A percentile compares a stretch with the other conserved stretches of the same genome.
Conservation (phyloP, 1,140 invertebrate genomes). For the Drosophila nigromelanica region DNA sequence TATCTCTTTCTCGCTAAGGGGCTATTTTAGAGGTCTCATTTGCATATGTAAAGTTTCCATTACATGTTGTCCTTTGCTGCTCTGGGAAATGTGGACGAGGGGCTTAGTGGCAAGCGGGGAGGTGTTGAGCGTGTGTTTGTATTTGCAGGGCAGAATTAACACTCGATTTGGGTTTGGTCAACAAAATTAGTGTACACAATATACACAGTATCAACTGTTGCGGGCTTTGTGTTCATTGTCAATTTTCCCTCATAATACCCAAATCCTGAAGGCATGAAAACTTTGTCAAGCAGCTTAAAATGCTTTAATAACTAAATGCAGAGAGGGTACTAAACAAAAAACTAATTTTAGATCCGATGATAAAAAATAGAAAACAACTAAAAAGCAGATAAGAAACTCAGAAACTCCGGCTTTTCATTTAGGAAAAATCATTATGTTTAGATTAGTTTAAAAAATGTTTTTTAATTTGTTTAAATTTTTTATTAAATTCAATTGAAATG, state of each 20-base stretch:
- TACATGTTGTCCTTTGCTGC: constrained; percentile 22
- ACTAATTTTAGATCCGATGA: not conserved
- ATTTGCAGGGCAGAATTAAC: constrained; percentile 21
- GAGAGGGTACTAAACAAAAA: not conserved
- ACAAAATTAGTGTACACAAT: constrained; percentile 34
- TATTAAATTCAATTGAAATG: no score
- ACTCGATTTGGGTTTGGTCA: constrained; percentile 36
- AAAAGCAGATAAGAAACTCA: no score
- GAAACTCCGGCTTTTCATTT: no score
- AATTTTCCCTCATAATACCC: not conserved
- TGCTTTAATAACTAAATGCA: not conserved
- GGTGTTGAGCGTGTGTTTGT: constrained; percentile 9
- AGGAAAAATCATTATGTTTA: no score
- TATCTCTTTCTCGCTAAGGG: not conserved
- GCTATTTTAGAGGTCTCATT: constrained; percentile 15
- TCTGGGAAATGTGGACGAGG: not conserved
- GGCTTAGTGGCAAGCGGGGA: not conserved
- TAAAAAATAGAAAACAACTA: not conserved
- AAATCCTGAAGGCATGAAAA: not conserved
- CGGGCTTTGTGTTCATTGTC: constrained; percentile 9
- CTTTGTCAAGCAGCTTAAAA: not conserved
- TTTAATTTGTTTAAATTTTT: no score
- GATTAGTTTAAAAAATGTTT: no score
- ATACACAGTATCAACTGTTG: not conserved
- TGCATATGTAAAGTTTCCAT: constrained; percentile 51